phyloP scores from a whole-genome alignment of 1,140 invertebrate genomes.

The Drosophila pandora region DNA sequence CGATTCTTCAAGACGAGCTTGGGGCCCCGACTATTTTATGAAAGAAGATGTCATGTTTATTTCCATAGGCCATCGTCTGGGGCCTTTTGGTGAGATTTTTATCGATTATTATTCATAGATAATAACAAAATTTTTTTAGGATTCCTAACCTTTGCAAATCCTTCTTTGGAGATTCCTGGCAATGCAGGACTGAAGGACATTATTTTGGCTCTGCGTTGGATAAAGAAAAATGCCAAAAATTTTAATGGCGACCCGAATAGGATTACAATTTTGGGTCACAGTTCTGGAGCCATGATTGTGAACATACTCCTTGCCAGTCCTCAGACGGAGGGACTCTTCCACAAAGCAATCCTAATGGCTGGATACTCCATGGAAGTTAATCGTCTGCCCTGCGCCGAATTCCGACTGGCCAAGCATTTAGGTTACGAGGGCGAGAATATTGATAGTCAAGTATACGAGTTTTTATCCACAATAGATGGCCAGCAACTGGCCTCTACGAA shows the following conservation, averaged over 20 bases:
- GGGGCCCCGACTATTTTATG: conserved; percentile 85
- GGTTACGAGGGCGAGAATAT: conserved; percentile 57
- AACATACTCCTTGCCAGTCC: conserved; percentile 67
- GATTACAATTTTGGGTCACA: conserved; percentile 85
- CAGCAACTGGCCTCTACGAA: conserved; percentile 17
- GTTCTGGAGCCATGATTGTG: conserved; percentile 83
- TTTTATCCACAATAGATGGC: conserved; percentile 29
- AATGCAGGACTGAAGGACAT: conserved; percentile 86
- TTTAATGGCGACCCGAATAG: conserved; percentile 87
- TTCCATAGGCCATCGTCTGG: conserved; percentile 83
- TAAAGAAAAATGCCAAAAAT: conserved; percentile 85
- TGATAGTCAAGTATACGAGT: conserved; percentile 42
- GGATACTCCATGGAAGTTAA: conserved; percentile 77
- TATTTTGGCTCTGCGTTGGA: conserved; percentile 85
- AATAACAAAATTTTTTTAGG: conserved; percentile 10
- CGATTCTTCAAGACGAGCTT: conserved; percentile 62
- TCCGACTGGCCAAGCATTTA: conserved; percentile 53
- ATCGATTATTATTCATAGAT: too few species aligned
- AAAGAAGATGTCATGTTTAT: conserved; percentile 84
- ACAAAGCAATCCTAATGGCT: conserved; percentile 86
- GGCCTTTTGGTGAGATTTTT: conserved; percentile 71
- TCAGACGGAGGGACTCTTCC: conserved; percentile 84
- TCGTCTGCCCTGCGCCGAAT: conserved; percentile 31
- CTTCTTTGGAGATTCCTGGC: conserved; percentile 84
- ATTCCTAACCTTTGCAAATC: conserved; percentile 87